phyloP scores from a whole-genome alignment of 1,140 invertebrate species.

The Dinoponera quadriceps region DNA sequence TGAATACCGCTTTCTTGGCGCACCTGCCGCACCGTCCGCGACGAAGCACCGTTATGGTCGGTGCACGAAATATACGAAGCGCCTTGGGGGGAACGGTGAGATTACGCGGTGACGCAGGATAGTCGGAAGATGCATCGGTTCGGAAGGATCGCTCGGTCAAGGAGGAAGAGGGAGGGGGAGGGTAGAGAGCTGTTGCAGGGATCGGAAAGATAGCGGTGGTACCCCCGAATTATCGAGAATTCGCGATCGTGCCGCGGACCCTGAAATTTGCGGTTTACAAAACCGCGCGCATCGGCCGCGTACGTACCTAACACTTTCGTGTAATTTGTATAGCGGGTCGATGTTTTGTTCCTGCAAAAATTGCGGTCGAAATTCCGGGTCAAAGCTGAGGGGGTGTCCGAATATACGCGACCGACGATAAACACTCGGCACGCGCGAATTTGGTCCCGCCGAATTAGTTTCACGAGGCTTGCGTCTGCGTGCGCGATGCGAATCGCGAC shows the following conservation, averaged over 20 bases:
- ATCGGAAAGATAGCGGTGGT: not conserved
- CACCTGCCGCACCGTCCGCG: slow-evolving; percentile 30
- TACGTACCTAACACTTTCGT: slow-evolving; percentile 48
- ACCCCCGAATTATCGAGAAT: slow-evolving; percentile 52
- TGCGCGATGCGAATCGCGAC: not conserved
- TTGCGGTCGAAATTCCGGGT: slow-evolving; percentile 49
- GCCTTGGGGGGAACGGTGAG: slow-evolving; percentile 1
- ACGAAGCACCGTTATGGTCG: slow-evolving; percentile 52
- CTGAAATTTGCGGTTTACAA: slow-evolving; percentile 58
- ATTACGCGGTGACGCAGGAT: not conserved
- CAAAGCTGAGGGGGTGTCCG: slow-evolving; percentile 31
- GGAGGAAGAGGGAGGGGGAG: not conserved
- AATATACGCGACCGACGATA: slow-evolving; percentile 16
- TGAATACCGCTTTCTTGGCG: slow-evolving; percentile 20
- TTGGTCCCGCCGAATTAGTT: not conserved
- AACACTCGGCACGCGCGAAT: slow-evolving; percentile 27
- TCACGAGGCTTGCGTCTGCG: not conserved
- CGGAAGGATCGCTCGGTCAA: slow-evolving; percentile 27
- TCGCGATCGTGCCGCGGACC: slow-evolving; percentile 47
- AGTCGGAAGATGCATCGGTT: slow-evolving; percentile 16
- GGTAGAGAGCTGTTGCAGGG: slow-evolving; percentile 1
- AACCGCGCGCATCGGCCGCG: slow-evolving; percentile 30
- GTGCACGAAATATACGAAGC: slow-evolving; percentile 50
- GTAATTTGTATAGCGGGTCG: slow-evolving; percentile 23
- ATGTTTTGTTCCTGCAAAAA: slow-evolving; percentile 41